Percentiles rank a stretch among this genome's conserved stretches.
Evolutionary conservation across 2,797 vertebrate genomes (phyloP).

Genomic region (Lepilemur ruficaudatus): DNA sequence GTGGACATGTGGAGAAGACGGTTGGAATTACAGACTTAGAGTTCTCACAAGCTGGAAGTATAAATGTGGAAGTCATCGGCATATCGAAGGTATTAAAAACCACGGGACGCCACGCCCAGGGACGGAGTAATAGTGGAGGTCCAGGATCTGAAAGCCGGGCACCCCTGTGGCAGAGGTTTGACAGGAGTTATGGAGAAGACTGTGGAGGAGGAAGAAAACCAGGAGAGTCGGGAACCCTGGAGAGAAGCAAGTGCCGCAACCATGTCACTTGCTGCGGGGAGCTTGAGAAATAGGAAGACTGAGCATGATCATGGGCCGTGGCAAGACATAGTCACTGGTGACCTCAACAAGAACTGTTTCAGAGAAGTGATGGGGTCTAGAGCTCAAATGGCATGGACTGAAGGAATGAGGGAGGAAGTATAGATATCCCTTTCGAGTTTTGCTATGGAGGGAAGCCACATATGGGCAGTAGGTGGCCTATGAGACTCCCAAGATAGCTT

Average conservation of each 20-base stretch:
- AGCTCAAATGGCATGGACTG: not conserved
- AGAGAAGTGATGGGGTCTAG: not conserved
- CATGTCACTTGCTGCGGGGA: not conserved
- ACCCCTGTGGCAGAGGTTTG: not conserved
- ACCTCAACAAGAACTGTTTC: not conserved
- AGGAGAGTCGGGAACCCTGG: not conserved
- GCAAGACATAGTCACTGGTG: fast-evolving
- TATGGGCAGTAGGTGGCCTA: not conserved
- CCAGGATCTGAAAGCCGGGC: not conserved
- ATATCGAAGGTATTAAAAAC: not conserved
- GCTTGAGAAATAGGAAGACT: not conserved
- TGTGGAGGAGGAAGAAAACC: not conserved
- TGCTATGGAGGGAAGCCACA: not conserved
- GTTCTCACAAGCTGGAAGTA: not conserved
- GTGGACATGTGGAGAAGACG: not conserved
- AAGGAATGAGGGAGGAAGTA: not conserved
- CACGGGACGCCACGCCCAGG: not conserved
- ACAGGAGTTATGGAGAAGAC: not conserved
- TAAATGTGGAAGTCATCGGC: not conserved
- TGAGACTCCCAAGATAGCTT: not conserved
- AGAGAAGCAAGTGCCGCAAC: not conserved
- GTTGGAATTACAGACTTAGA: not conserved
- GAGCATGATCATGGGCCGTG: not conserved
- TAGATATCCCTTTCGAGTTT: not conserved
- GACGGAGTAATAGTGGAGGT: not conserved